Conservation (phyloP, 1,140 invertebrate species). For the Cecropterus lyciades region DNA sequence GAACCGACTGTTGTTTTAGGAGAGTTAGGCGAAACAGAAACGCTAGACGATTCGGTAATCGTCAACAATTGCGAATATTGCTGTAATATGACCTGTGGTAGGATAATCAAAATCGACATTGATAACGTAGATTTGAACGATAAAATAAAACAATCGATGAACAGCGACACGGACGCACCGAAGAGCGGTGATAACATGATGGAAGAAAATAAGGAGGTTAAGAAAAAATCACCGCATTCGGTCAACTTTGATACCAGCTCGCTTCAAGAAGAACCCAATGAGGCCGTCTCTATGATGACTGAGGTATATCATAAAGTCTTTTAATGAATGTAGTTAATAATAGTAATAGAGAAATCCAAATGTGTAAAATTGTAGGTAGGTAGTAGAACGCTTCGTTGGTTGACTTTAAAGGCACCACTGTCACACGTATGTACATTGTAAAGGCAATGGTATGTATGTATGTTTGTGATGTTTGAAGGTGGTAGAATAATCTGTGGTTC, state of each 20-base stretch:
- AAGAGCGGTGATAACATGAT: constrained; percentile 40
- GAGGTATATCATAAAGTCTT: constrained; percentile 51
- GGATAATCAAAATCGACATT: constrained; percentile 24
- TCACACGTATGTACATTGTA: too few relatives aligned
- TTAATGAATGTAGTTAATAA: too few relatives aligned
- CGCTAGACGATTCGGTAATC: constrained; percentile 35
- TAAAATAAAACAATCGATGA: constrained; percentile 57
- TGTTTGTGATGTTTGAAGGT: too few relatives aligned
- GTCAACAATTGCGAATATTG: constrained; percentile 59
- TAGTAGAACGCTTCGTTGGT: too few relatives aligned
- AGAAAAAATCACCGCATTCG: constrained; percentile 40
- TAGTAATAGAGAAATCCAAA: too few relatives aligned
- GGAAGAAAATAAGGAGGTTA: constrained; percentile 37
- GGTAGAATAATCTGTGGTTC: too few relatives aligned
- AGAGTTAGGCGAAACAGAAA: constrained; percentile 31
- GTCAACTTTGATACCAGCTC: constrained; percentile 55
- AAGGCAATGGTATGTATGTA: too few relatives aligned
- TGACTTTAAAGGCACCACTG: too few relatives aligned
- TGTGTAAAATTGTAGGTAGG: too few relatives aligned
- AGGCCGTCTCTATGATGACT: constrained; percentile 46
- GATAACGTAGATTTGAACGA: constrained; percentile 37
- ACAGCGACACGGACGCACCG: constrained; percentile 35
- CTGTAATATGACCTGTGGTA: constrained; percentile 43
- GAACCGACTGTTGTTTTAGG: constrained; percentile 31
- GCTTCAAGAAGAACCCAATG: constrained; percentile 52